Conservation (phyloP, 2,797 vertebrate genomes). For the Sebastes alutus region DNA sequence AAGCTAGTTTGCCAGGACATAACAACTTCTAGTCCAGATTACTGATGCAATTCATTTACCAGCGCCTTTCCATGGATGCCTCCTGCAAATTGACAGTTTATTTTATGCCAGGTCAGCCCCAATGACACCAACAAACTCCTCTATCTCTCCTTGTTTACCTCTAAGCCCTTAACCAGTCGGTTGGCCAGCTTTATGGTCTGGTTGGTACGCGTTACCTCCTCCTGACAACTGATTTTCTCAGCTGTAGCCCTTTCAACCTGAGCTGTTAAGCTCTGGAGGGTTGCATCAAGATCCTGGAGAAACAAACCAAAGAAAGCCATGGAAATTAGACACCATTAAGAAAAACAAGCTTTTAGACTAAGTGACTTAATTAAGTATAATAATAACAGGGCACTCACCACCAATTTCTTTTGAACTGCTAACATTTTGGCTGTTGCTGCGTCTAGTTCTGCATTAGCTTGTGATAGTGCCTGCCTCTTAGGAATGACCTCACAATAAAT, state of each 20-base stretch:
- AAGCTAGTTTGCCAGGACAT: conserved; percentile 59
- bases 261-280: conserved; percentile 81
- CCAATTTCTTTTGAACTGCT: conserved; percentile 84
- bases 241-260: conserved; percentile 84
- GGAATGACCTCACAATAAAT: conserved; percentile 87
- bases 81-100: conserved; percentile 52
- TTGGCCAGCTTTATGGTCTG: conserved; percentile 84
- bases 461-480: conserved; percentile 81
- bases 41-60: conserved; percentile 66
- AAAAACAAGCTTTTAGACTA: conserved; percentile 2
- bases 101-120: conserved; percentile 51
- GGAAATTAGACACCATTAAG: conserved; percentile 7
- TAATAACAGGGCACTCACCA: conserved; percentile 69
- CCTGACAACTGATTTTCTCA: conserved; percentile 86
- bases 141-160: conserved; percentile 76
- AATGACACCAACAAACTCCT: conserved; percentile 48
- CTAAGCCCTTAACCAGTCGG: conserved; percentile 84
- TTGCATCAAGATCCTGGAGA: conserved; percentile 84
- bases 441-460: conserved; percentile 85
- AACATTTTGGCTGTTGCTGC: conserved; percentile 83
- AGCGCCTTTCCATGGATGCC: conserved; percentile 54
- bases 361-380: neutral
- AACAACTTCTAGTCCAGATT: conserved; percentile 70
- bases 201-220: conserved; percentile 83
- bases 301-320: conserved; percentile 28